phyloP scores from a whole-genome alignment of 2,113 vertebrate genomes.

The Entelurus aequoreus region DNA sequence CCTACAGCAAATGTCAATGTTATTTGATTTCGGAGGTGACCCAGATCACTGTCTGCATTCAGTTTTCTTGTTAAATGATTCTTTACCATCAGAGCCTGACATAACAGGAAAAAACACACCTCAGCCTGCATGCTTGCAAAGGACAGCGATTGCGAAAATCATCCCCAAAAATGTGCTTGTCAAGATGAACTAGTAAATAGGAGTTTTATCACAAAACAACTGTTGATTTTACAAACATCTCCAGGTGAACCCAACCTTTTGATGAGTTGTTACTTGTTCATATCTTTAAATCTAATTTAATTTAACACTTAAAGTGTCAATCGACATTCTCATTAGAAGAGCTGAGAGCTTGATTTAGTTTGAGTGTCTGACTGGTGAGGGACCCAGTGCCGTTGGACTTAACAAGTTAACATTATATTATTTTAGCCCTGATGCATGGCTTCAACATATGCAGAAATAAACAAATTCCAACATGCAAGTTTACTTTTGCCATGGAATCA shows the following conservation, averaged over 20 bases:
- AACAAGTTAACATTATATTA: not conserved
- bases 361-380: not conserved
- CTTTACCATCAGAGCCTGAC: no score
- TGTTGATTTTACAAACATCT: not conserved
- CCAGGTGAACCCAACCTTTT: not conserved
- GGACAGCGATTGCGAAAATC: no score
- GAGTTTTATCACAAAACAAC: no score
- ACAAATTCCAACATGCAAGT: not conserved
- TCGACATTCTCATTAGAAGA: not conserved
- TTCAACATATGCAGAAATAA: not conserved
- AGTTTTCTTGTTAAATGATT: no score
- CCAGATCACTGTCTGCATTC: no score
- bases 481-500: slow-evolving; percentile 2
- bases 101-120: no score
- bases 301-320: not conserved
- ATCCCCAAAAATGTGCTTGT: no score
- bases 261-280: not conserved
- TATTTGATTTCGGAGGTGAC: no score
- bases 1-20: no score
- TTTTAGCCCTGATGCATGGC: not conserved
- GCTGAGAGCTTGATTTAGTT: not conserved
- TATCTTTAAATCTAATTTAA: not conserved
- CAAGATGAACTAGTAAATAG: no score
- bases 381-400: not conserved
- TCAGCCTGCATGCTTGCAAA: no score